Evolutionary conservation across 2,113 vertebrate species (phyloP).

Genomic region (Collichthys lucidus): DNA sequence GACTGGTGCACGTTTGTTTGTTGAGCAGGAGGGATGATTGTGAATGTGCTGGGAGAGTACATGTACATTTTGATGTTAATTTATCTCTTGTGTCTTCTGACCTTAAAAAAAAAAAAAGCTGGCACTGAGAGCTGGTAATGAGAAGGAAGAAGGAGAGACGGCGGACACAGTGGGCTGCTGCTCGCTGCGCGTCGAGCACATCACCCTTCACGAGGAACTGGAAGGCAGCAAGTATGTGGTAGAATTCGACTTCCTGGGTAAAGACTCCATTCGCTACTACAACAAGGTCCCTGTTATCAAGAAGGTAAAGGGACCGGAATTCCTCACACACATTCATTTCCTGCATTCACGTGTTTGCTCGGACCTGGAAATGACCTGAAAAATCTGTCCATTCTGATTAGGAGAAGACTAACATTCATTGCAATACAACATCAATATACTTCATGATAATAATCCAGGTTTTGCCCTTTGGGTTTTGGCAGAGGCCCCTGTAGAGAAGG

Average conservation of each 20-base stretch:
- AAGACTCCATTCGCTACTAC: slow-evolving; percentile 86
- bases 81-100: slow-evolving; percentile 39
- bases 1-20: neutral
- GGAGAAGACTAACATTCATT: neutral
- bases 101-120: slow-evolving; percentile 68
- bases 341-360: neutral
- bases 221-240: slow-evolving; percentile 73
- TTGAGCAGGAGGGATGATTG: neutral
- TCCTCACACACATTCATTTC: neutral
- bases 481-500: slow-evolving; percentile 38
- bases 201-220: slow-evolving; percentile 80
- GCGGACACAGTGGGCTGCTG: slow-evolving; percentile 87
- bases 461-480: slow-evolving; percentile 51
- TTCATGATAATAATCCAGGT: slow-evolving; percentile 35
- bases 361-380: neutral
- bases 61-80: neutral
- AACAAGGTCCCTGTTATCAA: slow-evolving; percentile 83
- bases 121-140: slow-evolving; percentile 85
- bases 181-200: slow-evolving; percentile 85
- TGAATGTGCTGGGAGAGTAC: slow-evolving; percentile 3
- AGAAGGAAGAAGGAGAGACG: slow-evolving; percentile 86
- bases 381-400: neutral
- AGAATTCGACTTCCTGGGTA: slow-evolving; percentile 87
- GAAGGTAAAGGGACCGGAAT: slow-evolving; percentile 63
- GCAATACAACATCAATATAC: slow-evolving; percentile 4